Conservation (phyloP, 2,888 invertebrate genomes). For the Cybosia mesomella region DNA sequence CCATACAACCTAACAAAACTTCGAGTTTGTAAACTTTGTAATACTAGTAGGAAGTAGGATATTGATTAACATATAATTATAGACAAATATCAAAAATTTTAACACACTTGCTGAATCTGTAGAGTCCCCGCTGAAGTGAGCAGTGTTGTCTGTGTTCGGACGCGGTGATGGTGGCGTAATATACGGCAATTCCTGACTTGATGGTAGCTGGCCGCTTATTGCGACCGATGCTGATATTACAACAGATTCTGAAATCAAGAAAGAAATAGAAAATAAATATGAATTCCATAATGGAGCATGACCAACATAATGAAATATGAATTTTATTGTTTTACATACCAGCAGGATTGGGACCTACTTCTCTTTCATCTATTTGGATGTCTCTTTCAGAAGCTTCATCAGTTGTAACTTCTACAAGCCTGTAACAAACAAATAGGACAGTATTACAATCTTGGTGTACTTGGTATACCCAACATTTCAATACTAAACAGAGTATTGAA, state of each 20-base stretch:
- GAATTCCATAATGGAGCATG: not conserved
- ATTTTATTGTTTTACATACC: slow-evolving; percentile 55
- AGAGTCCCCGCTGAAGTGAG: slow-evolving; percentile 96
- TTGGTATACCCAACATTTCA: no score
- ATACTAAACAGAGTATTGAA: not conserved
- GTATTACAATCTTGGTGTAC: not conserved
- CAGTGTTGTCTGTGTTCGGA: slow-evolving; percentile 71
- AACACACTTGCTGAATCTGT: slow-evolving; percentile 93
- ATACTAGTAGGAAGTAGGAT: no score
- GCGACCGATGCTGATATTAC: slow-evolving; percentile 95
- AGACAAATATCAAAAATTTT: not conserved
- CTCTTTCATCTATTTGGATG: slow-evolving; percentile 78
- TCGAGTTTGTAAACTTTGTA: no score
- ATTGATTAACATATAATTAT: no score
- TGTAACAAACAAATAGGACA: slow-evolving; percentile 55
- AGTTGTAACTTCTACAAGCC: slow-evolving; percentile 76
- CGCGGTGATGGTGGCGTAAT: slow-evolving; percentile 92
- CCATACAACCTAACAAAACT: no score
- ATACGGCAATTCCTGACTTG: slow-evolving; percentile 95
- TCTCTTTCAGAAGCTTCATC: slow-evolving; percentile 73
- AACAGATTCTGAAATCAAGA: slow-evolving; percentile 70
- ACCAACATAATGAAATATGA: not conserved
- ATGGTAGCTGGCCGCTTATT: slow-evolving; percentile 94
- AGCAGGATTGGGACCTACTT: slow-evolving; percentile 73
- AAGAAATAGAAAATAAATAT: not conserved